Evolutionary conservation across 2,113 vertebrate genomes (phyloP).

Genomic region (Uria aalge): DNA sequence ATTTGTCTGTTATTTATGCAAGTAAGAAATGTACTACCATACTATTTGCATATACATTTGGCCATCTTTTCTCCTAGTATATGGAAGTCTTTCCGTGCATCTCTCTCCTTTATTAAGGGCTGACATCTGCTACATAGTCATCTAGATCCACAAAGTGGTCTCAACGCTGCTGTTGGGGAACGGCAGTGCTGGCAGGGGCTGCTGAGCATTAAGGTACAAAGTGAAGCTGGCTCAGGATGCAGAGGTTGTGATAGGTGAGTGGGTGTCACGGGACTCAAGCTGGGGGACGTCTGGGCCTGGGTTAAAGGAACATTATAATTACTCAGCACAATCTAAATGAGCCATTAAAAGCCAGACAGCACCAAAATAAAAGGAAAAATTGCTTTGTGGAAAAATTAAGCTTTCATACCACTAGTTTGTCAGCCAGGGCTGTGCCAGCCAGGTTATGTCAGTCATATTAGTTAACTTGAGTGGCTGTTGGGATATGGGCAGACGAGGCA

Average conservation of each 20-base stretch:
- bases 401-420: background rate
- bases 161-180: background rate
- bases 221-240: constrained; percentile 4
- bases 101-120: background rate
- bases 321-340: background rate
- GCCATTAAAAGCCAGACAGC: background rate
- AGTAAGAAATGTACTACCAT: background rate
- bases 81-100: background rate
- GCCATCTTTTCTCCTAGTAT: background rate
- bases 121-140: background rate
- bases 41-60: background rate
- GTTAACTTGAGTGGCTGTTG: background rate
- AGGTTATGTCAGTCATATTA: background rate
- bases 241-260: background rate
- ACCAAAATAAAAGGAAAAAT: background rate
- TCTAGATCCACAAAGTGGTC: background rate
- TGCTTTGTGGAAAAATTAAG: background rate
- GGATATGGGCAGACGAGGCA: background rate
- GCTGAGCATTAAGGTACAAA: background rate
- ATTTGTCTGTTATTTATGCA: background rate
- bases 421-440: background rate
- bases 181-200: background rate
- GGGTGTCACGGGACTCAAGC: background rate
- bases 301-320: constrained; percentile 3
- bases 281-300: background rate